A percentile compares a stretch with the other conserved stretches of the same genome.
phyloP scores from a whole-genome alignment of 2,888 invertebrate species.

The Hirudinaria manillensis region DNA sequence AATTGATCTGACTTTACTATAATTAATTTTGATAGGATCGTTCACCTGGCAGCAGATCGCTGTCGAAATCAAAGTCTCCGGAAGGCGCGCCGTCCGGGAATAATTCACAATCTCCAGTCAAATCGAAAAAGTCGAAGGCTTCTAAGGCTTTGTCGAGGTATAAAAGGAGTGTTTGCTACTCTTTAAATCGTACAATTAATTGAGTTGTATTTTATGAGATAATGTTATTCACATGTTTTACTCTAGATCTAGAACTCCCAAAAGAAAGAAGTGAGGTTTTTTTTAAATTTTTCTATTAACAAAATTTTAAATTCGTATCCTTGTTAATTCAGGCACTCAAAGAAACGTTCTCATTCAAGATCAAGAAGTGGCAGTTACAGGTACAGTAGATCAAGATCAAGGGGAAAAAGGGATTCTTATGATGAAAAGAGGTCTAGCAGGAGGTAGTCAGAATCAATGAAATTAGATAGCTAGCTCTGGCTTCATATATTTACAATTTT shows the following conservation, averaged over 20 bases:
- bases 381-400: conserved; percentile 24
- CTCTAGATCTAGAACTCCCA: conserved; percentile 18
- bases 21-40: conserved; percentile 5
- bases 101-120: neutral
- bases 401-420: conserved; percentile 13
- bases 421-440: conserved; percentile 17
- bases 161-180: neutral
- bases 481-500: neutral
- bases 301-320: neutral
- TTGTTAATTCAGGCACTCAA: conserved; percentile 3
- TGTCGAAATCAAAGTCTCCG: conserved; percentile 11
- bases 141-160: conserved; percentile 15
- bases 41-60: conserved; percentile 1
- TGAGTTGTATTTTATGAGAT: neutral
- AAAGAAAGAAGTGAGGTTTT: conserved; percentile 12
- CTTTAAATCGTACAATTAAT: neutral
- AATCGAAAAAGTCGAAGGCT: conserved; percentile 13
- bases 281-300: neutral
- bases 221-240: neutral
- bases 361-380: conserved; percentile 22
- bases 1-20: neutral
- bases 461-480: neutral
- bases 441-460: neutral
- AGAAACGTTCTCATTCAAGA: conserved; percentile 18
- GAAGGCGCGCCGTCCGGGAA: neutral